These are phyloP conservation scores for Trichogramma dendrolimi DNA, from an alignment of 2,888 invertebrate genomes.

Conservation along the genomic window DNA sequence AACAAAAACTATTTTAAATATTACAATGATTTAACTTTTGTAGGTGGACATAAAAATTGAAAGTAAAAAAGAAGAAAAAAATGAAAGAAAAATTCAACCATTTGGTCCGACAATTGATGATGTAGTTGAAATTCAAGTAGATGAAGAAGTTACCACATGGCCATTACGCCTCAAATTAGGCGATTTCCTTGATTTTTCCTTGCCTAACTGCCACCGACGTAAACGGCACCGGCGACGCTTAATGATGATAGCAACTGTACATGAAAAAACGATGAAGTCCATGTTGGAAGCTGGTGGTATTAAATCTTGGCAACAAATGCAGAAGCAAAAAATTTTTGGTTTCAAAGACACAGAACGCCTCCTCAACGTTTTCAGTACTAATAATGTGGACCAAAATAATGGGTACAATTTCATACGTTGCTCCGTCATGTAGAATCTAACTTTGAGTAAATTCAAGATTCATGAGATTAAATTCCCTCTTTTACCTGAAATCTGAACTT, in stretches of 20 bases:
- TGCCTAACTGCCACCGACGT: conserved; percentile 40
- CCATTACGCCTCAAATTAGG: conserved; percentile 44
- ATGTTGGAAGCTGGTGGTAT: conserved; percentile 38
- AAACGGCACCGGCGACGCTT: conserved; percentile 38
- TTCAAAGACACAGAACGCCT: conserved; percentile 49
- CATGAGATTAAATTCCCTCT: no score
- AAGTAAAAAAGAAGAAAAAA: background rate
- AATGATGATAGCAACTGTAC: conserved; percentile 34
- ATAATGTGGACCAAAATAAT: conserved; percentile 51
- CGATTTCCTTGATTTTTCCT: conserved; percentile 45
- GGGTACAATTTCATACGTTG: conserved; percentile 49
- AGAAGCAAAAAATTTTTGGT: conserved; percentile 25
- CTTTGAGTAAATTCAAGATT: background rate
- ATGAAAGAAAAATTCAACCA: conserved; percentile 13
- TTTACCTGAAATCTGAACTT: no score
- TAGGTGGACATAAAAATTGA: no score
- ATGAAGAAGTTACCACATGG: conserved; percentile 38
- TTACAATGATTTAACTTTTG: no score
- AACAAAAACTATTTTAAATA: no score
- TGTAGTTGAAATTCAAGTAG: conserved; percentile 19
- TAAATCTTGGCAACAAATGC: background rate
- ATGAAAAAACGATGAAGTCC: conserved; percentile 40
- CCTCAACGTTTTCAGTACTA: conserved; percentile 49
- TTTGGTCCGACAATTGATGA: conserved; percentile 25
- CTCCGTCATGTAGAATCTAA: conserved; percentile 45